Evolutionary conservation across 2,113 vertebrate species (phyloP), one percentile per base, ranked within the genome.

Genomic region (Ageneiosus marmoratus): DNA sequence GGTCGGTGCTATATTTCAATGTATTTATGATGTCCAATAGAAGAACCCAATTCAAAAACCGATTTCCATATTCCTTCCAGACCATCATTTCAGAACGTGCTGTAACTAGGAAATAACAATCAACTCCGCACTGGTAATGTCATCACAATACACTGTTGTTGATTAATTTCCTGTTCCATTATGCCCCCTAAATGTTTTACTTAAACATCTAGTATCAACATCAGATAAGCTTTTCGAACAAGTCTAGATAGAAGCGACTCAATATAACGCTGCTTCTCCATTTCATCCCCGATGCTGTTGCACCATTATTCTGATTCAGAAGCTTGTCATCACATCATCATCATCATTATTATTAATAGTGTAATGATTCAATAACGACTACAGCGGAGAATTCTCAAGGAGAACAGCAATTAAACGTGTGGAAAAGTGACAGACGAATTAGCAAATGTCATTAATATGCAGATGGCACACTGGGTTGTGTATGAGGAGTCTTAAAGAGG

Each of bases 361-460:
- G 15, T 70, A 80, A 80, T 80, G 65, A 90, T 91, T 88, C 84
- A 84, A 89, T 88, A 84, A 74, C 78, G 79, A 86, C 86, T 79
- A 87, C 76, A 83, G 77, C 83, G 86, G 79, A 80, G 79, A 75
- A 83, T 55, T 65, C 55, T 77, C 48, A 44, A 80, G 87, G 80
- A 85, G 86, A 90, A 91, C 88, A 81, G 86, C 91, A 94, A 90
- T 91, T 91, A 90, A 88, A 92, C 90, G 90, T 87, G 87, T 88
- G 90, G 90, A 90, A 87, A 91, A 88, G 88, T 89, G 85, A 78
- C 86, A 85, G 67, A 77, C 73, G 83, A 87, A 85, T 91, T 85
- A 88, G 89, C 89, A 89, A 88, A 87, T 72, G 58, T 83, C 84
- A 91, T 89, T 86, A 87, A 90, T 88, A 84, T 34, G 74, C 80